phyloP scores from a whole-genome alignment of 1,140 invertebrate species.

The Acromyrmex echinatior region DNA sequence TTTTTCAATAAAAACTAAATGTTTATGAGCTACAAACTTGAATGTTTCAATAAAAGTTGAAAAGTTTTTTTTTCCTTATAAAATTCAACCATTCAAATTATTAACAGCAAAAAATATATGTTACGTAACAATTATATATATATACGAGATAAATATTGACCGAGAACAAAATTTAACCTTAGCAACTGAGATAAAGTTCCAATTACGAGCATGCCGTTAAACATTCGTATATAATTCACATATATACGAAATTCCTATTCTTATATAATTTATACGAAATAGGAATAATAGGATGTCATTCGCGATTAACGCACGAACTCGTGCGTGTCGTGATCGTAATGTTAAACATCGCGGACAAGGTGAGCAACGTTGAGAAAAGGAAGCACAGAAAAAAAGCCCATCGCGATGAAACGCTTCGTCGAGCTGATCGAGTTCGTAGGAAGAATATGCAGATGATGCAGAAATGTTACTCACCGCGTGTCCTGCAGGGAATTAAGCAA shows the following conservation, averaged over 20 bases:
- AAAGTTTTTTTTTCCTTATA: not conserved
- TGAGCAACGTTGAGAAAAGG: slow-evolving; percentile 49
- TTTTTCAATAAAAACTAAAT: not conserved
- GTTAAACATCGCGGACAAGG: not conserved
- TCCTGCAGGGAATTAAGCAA: slow-evolving; percentile 17
- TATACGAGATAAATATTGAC: not conserved
- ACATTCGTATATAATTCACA: not conserved
- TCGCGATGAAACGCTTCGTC: slow-evolving; percentile 70
- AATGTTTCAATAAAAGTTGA: not conserved
- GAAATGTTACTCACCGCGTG: not conserved
- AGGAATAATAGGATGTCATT: not conserved
- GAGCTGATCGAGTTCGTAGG: not conserved
- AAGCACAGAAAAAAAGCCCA: slow-evolving; percentile 7
- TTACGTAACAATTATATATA: not conserved
- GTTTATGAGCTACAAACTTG: too few species aligned
- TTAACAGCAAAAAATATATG: not conserved
- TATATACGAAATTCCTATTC: not conserved
- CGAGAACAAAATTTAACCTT: not conserved
- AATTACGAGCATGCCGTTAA: not conserved
- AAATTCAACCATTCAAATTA: not conserved
- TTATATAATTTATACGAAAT: not conserved
- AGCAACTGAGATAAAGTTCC: not conserved
- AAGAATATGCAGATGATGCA: not conserved
- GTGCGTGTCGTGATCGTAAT: not conserved
- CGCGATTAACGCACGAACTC: not conserved